These are phyloP conservation scores for Loris lydekkerianus DNA, from an alignment of 2,797 vertebrate genomes.

Conservation along the genomic window DNA sequence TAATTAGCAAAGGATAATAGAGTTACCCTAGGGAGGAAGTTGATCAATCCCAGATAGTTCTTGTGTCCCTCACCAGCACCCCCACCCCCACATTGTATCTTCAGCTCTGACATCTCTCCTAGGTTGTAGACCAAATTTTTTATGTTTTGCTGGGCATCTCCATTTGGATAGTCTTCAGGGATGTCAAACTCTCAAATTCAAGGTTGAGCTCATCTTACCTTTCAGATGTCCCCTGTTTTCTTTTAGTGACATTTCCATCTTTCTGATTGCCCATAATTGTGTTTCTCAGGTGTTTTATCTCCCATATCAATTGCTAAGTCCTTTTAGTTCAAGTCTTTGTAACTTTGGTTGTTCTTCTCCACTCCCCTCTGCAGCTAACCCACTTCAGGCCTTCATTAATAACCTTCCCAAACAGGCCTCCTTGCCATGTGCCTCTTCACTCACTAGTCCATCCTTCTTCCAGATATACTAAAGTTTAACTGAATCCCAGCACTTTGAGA, in stretches of 20 bases:
- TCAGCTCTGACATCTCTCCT: neutral
- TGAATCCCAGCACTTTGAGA: neutral
- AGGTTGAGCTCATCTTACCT: constrained; percentile 17
- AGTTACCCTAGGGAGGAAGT: constrained; percentile 11
- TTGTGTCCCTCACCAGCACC: neutral
- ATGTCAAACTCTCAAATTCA: constrained; percentile 25
- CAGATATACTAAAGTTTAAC: neutral
- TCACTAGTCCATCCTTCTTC: constrained; percentile 10
- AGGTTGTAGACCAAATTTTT: neutral
- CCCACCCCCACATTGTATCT: neutral
- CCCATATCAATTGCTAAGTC: neutral
- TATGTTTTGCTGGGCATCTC: neutral
- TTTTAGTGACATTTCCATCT: constrained; percentile 43
- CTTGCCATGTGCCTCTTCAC: neutral
- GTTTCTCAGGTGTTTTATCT: constrained; percentile 1
- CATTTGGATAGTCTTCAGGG: neutral
- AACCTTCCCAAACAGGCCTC: neutral
- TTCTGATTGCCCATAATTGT: constrained; percentile 21
- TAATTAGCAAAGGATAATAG: neutral
- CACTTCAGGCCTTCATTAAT: neutral
- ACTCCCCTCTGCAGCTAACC: neutral
- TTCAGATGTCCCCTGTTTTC: neutral
- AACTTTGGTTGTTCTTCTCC: neutral
- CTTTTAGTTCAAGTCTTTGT: neutral
- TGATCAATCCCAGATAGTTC: constrained; percentile 24